A percentile compares a stretch with the other conserved stretches of the same genome.
phyloP scores from a whole-genome alignment of 1,140 invertebrate species.

The Prorops nasuta region DNA sequence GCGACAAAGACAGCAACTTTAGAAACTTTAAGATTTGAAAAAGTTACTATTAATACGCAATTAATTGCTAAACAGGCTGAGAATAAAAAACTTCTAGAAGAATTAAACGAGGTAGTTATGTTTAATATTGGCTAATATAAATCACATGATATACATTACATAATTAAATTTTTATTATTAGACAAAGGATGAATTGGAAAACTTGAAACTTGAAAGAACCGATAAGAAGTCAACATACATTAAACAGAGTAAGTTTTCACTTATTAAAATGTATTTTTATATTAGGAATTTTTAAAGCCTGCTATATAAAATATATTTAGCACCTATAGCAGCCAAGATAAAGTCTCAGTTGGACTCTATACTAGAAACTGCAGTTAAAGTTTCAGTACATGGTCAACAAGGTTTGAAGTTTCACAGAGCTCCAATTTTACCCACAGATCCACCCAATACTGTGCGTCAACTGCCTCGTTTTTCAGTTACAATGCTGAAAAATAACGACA shows the following conservation, averaged over 20 bases:
- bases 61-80: slow-evolving; percentile 41
- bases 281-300: too few species aligned
- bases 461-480: slow-evolving; percentile 45
- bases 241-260: too few species aligned
- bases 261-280: too few species aligned
- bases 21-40: slow-evolving; percentile 47
- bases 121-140: neutral
- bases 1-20: slow-evolving; percentile 42
- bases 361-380: slow-evolving; percentile 34
- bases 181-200: slow-evolving; percentile 38
- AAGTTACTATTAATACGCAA: slow-evolving; percentile 37
- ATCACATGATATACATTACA: neutral
- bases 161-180: slow-evolving; percentile 22
- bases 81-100: slow-evolving; percentile 41
- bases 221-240: too few species aligned
- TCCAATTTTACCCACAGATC: slow-evolving; percentile 46
- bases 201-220: slow-evolving; percentile 27
- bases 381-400: slow-evolving; percentile 36
- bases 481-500: slow-evolving; percentile 39
- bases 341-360: slow-evolving; percentile 42
- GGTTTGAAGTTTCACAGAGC: slow-evolving; percentile 43
- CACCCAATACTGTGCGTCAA: slow-evolving; percentile 42
- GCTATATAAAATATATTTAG: slow-evolving; percentile 42
- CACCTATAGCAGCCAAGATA: slow-evolving; percentile 26
- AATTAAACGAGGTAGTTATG: slow-evolving; percentile 37